Evolutionary conservation across 2,113 vertebrate genomes (phyloP).

Genomic region (Ia io): DNA sequence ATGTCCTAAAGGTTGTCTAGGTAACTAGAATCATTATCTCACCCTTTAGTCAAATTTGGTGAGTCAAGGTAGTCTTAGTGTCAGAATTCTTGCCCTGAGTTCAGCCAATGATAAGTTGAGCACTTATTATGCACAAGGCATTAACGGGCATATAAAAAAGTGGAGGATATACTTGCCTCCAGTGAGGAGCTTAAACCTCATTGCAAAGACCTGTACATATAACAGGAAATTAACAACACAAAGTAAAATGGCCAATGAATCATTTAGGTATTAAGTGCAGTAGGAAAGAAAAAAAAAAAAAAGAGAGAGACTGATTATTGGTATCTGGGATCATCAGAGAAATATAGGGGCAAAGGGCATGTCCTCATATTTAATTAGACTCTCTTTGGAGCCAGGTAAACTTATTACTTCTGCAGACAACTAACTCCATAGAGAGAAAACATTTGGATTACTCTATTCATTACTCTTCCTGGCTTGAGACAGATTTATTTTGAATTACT

Average conservation of each 20-base stretch:
- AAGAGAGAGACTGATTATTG: not conserved
- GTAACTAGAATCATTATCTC: not conserved
- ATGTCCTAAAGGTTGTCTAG: not conserved
- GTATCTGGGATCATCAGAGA: not conserved
- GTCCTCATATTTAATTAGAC: not conserved
- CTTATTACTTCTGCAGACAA: not conserved
- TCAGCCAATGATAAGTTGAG: not conserved
- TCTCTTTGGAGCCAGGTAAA: not conserved
- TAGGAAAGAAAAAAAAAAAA: not conserved
- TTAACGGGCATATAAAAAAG: not conserved
- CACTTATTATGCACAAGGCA: not conserved
- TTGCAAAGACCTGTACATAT: not conserved
- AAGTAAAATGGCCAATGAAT: not conserved
- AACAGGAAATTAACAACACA: not conserved
- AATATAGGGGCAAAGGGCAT: not conserved
- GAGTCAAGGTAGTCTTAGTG: not conserved
- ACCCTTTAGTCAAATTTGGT: not conserved
- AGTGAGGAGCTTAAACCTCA: not conserved
- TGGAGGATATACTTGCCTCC: not conserved
- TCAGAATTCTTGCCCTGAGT: not conserved
- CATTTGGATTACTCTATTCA: not conserved
- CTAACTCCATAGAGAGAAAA: not conserved
- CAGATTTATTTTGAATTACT: slow-evolving; percentile 49
- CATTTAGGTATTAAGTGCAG: not conserved
- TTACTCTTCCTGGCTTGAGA: not conserved